Percentiles rank a stretch among this genome's conserved stretches.
phyloP scores from a whole-genome alignment of 2,888 invertebrate species.

The Pseudoips prasinana region DNA sequence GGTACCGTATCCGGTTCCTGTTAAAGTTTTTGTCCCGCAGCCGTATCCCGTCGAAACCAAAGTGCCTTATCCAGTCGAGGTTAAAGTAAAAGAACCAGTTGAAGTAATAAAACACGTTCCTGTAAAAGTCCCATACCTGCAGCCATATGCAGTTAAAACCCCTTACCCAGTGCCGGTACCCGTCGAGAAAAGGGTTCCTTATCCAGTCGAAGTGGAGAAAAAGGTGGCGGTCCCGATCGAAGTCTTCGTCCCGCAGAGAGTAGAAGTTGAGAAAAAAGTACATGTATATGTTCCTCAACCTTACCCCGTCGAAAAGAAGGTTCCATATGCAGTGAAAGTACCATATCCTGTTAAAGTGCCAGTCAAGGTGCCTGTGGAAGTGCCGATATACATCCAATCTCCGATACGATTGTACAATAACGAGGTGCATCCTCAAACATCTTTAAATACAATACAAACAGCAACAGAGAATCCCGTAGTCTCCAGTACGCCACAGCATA shows the following conservation, averaged over 20 bases:
- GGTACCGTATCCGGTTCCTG: constrained; percentile 69
- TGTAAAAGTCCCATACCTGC: constrained; percentile 62
- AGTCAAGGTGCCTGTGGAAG: constrained; percentile 53
- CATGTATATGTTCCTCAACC: constrained; percentile 55
- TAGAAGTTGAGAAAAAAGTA: constrained; percentile 49
- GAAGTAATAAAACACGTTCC: constrained; percentile 71
- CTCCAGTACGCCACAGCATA: constrained; percentile 35
- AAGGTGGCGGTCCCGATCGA: constrained; percentile 65
- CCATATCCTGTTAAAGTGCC: constrained; percentile 57
- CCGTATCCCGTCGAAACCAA: constrained; percentile 79
- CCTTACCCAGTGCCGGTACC: constrained; percentile 75
- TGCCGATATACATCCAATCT: constrained; percentile 59
- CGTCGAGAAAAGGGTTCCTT: constrained; percentile 70
- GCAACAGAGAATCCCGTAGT: constrained; percentile 15
- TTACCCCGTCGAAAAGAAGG: constrained; percentile 57
- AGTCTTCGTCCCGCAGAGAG: constrained; percentile 45
- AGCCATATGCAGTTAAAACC: constrained; percentile 79
- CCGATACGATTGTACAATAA: constrained; percentile 46
- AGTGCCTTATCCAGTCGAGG: constrained; percentile 75
- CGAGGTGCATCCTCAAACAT: too few species aligned
- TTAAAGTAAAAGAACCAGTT: constrained; percentile 68
- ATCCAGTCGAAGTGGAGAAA: constrained; percentile 74
- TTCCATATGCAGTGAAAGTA: constrained; percentile 66
- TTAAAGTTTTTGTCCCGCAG: constrained; percentile 68
- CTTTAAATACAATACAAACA: constrained; percentile 9